Conservation (phyloP, 2,113 vertebrate species). For the Callaeas wilsoni region DNA sequence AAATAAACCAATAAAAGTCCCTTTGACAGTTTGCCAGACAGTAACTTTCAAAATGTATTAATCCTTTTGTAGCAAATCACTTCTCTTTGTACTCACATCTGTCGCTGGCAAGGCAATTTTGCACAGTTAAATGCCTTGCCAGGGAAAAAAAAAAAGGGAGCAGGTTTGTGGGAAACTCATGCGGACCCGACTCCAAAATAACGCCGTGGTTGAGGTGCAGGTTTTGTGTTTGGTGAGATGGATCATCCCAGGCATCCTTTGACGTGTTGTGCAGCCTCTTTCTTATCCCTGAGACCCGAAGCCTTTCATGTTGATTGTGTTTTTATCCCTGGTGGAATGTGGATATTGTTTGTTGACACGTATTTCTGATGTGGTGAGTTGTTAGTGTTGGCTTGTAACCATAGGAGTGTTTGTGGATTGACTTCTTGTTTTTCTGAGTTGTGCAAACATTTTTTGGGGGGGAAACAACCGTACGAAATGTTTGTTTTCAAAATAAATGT, state of each 20-base stretch:
- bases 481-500: background rate
- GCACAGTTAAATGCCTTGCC: background rate
- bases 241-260: background rate
- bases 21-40: background rate
- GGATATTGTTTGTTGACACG: constrained; percentile 2
- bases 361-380: background rate
- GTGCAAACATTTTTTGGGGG: background rate
- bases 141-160: background rate
- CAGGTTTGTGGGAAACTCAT: background rate
- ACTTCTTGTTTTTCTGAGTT: background rate
- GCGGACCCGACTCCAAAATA: background rate
- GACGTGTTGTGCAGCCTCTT: background rate
- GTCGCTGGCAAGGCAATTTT: background rate
- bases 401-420: background rate
- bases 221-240: background rate
- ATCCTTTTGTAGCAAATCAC: background rate
- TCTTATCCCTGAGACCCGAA: background rate
- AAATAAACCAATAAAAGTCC: background rate
- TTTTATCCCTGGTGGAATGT: background rate
- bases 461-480: background rate
- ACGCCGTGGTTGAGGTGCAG: accelerated
- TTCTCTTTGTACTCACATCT: constrained; percentile 11
- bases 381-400: background rate
- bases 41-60: background rate
- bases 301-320: background rate